Conservation (phyloP, 2,888 invertebrate genomes). For the Xestia xanthographa region DNA sequence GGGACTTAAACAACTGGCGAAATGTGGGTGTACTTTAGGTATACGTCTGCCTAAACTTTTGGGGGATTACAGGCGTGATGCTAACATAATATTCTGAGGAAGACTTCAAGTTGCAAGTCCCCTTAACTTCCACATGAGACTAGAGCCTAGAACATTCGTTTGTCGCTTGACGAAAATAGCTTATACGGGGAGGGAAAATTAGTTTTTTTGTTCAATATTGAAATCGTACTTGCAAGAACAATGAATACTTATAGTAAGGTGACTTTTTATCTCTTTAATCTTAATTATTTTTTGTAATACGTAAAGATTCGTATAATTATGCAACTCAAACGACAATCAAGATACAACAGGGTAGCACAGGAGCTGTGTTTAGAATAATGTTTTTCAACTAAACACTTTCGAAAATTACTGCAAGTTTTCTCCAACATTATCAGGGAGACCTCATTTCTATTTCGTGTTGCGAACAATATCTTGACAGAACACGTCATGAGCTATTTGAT, state of each 20-base stretch:
- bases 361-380: neutral
- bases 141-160: neutral
- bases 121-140: neutral
- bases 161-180: neutral
- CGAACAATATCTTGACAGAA: slow-evolving; percentile 70
- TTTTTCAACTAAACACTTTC: slow-evolving; percentile 32
- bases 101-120: neutral
- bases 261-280: neutral
- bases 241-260: neutral
- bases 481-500: slow-evolving; percentile 73
- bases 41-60: too few species aligned
- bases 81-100: neutral
- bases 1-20: too few species aligned
- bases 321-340: slow-evolving; percentile 9
- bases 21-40: too few species aligned
- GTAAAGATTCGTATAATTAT: slow-evolving; percentile 1
- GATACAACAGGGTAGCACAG: neutral
- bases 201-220: neutral
- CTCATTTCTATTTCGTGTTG: slow-evolving; percentile 64
- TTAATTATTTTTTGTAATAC: neutral
- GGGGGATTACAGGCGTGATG: too few species aligned
- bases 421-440: slow-evolving; percentile 51
- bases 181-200: neutral
- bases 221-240: neutral
- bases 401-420: slow-evolving; percentile 41